phyloP scores from a whole-genome alignment of 2,888 invertebrate species.

The Bruchidius siliquastri region DNA sequence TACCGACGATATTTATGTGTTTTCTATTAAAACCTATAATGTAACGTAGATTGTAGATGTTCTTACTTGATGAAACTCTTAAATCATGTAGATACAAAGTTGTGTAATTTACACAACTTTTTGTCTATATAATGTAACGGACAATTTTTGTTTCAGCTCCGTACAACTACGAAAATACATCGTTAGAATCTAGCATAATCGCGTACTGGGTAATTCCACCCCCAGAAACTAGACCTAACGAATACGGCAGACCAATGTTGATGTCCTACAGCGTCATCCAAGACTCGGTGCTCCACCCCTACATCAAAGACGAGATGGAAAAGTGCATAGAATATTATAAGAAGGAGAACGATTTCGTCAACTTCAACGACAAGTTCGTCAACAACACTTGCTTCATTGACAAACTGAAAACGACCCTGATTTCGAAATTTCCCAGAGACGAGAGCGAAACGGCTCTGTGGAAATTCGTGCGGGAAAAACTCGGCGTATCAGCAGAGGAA shows the following conservation, averaged over 20 bases:
- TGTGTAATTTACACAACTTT: too few species aligned
- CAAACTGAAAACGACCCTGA: slow-evolving; percentile 76
- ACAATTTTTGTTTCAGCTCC: slow-evolving; percentile 73
- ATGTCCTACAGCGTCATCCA: slow-evolving; percentile 81
- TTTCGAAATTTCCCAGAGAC: slow-evolving; percentile 77
- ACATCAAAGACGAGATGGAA: slow-evolving; percentile 81
- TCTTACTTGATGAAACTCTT: too few species aligned
- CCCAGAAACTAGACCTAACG: slow-evolving; percentile 84
- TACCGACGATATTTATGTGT: too few species aligned
- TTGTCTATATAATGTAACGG: too few species aligned
- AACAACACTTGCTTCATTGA: slow-evolving; percentile 73
- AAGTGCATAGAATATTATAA: slow-evolving; percentile 81
- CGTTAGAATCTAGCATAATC: slow-evolving; percentile 76
- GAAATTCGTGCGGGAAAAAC: slow-evolving; percentile 72
- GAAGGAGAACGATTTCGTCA: slow-evolving; percentile 61
- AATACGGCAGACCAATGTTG: slow-evolving; percentile 88
- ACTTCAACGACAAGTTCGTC: slow-evolving; percentile 64
- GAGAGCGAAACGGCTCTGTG: slow-evolving; percentile 68
- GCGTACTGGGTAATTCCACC: slow-evolving; percentile 97
- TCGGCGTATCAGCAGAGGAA: slow-evolving; percentile 70
- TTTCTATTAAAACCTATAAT: too few species aligned
- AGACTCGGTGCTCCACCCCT: slow-evolving; percentile 74
- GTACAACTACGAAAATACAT: slow-evolving; percentile 74
- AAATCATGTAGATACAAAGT: too few species aligned
- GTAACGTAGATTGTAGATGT: too few species aligned